Evolutionary conservation across 2,797 vertebrate species (phyloP), one percentile per base, ranked within the genome.

Genomic region (Allenopithecus nigroviridis): DNA sequence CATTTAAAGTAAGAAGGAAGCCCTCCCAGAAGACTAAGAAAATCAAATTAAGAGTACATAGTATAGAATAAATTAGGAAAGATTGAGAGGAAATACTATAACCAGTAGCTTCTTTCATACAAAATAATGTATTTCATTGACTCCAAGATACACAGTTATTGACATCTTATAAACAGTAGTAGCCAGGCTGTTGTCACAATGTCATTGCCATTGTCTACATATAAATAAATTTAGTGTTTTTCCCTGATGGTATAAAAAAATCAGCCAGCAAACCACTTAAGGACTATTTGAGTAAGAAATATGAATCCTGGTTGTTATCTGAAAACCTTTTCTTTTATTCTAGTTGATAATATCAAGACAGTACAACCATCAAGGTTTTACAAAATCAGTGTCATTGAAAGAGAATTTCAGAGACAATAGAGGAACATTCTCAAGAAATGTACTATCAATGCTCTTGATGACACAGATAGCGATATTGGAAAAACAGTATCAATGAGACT

Each of bases 51-150:
- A 41, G 30, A 95, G 22, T 74, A 19, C 22, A 59, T 11, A 59
- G 19, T n/a, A 92, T n/a, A 96, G 75, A 93, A 94, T 80, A 91
- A 76, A 70, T 78, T 75, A 79, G 17, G 16, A 78, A 93, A 75
- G 5, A 57, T 78, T 81, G 84, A 70, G 33, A 36, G 55, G 16
- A 94, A 90, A 90, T 75, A 36, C 1, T 78, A 39, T 55, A 50
- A 74, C 84, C 6, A 28, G 39, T 59, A 90, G 22, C 2, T 48
- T 87, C 92, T 89, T 85, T 41, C 36, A 46, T 74, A 61, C 16
- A 55, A 83, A 94, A n/a, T 43, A 50, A 11, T 78, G 64, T 61
- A 53, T 91, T 94, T 88, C 21, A 61, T 61, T 83, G n/a, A 92
- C 53, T 55, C 46, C 39, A 55, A 89, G 17, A 79, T 72, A 68